Conservation (phyloP, 2,888 invertebrate genomes). For the Endomychus coccineus region DNA sequence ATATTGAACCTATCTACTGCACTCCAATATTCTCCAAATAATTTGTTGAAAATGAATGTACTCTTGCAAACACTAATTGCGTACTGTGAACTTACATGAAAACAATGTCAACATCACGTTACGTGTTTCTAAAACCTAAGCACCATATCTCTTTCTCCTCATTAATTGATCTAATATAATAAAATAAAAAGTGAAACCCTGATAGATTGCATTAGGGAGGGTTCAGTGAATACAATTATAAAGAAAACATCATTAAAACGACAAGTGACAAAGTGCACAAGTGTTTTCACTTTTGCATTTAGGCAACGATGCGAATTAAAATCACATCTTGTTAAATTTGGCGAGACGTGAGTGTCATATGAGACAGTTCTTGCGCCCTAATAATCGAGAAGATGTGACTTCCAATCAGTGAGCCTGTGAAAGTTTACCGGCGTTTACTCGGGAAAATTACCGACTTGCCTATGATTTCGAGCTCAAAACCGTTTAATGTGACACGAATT, state of each 20-base stretch:
- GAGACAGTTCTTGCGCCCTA: conserved; percentile 26
- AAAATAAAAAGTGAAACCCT: conserved; percentile 14
- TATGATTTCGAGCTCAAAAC: neutral
- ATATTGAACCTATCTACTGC: too few species aligned
- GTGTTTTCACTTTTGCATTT: conserved; percentile 31
- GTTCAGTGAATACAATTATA: conserved; percentile 13
- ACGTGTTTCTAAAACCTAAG: too few species aligned
- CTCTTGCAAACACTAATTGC: too few species aligned
- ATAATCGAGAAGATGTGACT: conserved; percentile 24
- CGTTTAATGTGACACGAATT: neutral
- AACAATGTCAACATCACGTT: too few species aligned
- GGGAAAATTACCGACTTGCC: conserved; percentile 12
- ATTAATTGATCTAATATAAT: too few species aligned
- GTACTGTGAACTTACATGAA: too few species aligned
- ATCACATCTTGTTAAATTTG: conserved; percentile 25
- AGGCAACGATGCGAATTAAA: conserved; percentile 27
- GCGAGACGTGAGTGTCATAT: conserved; percentile 26
- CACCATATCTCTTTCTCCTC: too few species aligned
- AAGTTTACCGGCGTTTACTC: conserved; percentile 14
- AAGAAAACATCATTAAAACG: conserved; percentile 15
- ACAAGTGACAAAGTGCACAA: conserved; percentile 32
- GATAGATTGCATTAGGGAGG: conserved; percentile 10
- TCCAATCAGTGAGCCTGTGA: conserved; percentile 9
- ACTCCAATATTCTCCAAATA: too few species aligned
- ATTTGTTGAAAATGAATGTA: too few species aligned